phyloP scores from a whole-genome alignment of 2,888 invertebrate species.

The Cosmia trapezina region DNA sequence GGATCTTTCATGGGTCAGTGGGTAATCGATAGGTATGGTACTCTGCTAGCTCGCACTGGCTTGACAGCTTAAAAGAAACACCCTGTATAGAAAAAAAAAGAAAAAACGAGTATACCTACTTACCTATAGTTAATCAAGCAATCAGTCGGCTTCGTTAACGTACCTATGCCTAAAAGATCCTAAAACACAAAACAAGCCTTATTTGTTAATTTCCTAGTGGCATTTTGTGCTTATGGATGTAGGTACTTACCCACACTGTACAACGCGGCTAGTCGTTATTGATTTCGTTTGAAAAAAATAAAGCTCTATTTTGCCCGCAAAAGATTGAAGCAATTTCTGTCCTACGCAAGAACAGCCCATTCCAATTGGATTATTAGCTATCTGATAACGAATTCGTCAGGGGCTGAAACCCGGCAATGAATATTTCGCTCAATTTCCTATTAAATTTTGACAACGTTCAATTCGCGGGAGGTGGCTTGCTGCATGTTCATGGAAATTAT shows the following conservation, averaged over 20 bases:
- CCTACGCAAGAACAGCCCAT: slow-evolving; percentile 64
- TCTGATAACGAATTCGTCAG: slow-evolving; percentile 81
- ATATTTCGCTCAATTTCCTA: slow-evolving; percentile 74
- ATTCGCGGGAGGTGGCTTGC: slow-evolving; percentile 50
- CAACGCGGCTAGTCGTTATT: background rate
- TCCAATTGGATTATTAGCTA: slow-evolving; percentile 83
- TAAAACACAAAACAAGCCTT: background rate
- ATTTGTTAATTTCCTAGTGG: background rate
- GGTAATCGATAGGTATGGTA: too few species aligned
- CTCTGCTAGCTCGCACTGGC: too few species aligned
- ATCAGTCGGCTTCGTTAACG: background rate
- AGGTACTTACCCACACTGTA: background rate
- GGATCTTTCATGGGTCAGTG: too few species aligned
- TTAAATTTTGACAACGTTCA: slow-evolving; percentile 69
- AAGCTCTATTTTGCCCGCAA: slow-evolving; percentile 41
- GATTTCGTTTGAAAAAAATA: slow-evolving; percentile 24
- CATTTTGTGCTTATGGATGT: background rate
- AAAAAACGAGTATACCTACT: background rate
- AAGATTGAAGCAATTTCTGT: slow-evolving; percentile 58
- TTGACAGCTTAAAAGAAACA: too few species aligned
- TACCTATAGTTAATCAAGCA: background rate
- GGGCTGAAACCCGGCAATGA: slow-evolving; percentile 78
- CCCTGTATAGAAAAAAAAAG: too few species aligned
- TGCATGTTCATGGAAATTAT: slow-evolving; percentile 56
- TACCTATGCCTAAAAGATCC: too few species aligned